Evolutionary conservation across 2,113 vertebrate genomes (phyloP).

Genomic region (Thryonomys swinderianus): DNA sequence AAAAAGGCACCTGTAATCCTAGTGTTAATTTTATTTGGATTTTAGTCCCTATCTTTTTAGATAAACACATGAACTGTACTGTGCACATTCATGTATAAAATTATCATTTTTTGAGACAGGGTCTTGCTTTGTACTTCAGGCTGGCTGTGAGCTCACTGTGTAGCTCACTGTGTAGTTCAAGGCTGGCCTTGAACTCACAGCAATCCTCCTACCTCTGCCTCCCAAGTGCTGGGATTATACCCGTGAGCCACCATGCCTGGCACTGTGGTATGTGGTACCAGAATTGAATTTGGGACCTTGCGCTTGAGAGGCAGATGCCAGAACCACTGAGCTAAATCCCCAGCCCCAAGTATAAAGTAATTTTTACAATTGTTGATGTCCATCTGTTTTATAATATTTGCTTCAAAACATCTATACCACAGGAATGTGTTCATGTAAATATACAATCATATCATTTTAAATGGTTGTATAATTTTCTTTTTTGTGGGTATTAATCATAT

Average conservation of each 20-base stretch:
- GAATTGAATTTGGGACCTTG: too few species aligned
- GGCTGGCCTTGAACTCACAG: too few species aligned
- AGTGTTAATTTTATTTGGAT: neutral
- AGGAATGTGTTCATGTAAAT: constrained; percentile 38
- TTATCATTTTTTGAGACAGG: too few species aligned
- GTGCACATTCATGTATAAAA: neutral
- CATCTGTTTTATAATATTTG: neutral
- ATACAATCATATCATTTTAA: neutral
- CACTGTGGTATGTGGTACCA: too few species aligned
- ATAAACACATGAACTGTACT: neutral
- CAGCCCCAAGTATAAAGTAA: neutral
- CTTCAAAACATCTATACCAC: neutral
- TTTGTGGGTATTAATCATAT: neutral
- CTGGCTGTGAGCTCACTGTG: too few species aligned
- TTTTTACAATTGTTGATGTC: neutral
- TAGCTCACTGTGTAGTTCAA: too few species aligned
- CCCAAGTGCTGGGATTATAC: too few species aligned
- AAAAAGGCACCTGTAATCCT: neutral
- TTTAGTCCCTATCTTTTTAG: constrained; percentile 24
- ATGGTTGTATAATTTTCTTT: neutral
- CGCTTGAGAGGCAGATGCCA: too few species aligned
- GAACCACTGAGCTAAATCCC: too few species aligned
- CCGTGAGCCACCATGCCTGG: too few species aligned
- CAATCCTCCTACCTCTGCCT: too few species aligned
- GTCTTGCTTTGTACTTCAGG: too few species aligned